phyloP scores from a whole-genome alignment of 2,888 invertebrate genomes.

The Acronicta alni region DNA sequence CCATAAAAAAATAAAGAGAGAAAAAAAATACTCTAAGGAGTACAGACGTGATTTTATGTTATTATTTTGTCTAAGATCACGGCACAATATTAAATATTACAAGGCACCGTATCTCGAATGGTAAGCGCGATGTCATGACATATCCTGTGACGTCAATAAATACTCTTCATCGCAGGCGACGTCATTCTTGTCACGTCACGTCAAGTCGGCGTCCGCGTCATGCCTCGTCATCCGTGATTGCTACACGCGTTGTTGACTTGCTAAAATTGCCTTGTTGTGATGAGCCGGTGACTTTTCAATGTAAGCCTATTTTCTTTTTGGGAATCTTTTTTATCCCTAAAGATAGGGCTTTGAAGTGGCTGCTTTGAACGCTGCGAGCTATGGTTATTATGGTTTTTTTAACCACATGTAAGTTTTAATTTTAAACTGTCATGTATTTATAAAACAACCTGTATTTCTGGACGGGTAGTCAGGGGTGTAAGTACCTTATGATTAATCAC shows the following conservation, averaged over 20 bases:
- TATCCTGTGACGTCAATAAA: conserved; percentile 71
- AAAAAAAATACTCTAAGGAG: no score
- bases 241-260: conserved; percentile 78
- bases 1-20: no score
- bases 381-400: conserved; percentile 30
- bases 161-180: conserved; percentile 66
- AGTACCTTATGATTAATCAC: no score
- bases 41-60: background rate
- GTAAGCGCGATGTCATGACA: conserved; percentile 59
- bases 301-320: conserved; percentile 65
- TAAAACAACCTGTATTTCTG: no score
- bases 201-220: conserved; percentile 61
- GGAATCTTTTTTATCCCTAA: conserved; percentile 59
- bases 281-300: conserved; percentile 69
- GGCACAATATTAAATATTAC: conserved; percentile 36
- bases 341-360: conserved; percentile 48
- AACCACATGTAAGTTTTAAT: background rate
- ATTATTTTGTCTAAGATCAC: conserved; percentile 27
- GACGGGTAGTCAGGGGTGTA: no score
- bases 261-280: conserved; percentile 75
- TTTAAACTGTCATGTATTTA: no score
- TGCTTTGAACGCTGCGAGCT: conserved; percentile 26
- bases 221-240: conserved; percentile 68
- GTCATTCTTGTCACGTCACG: conserved; percentile 69
- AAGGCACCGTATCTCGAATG: conserved; percentile 40